Evolutionary conservation across 1,140 invertebrate genomes (phyloP).

Genomic region (Leptopilina clavipes): DNA sequence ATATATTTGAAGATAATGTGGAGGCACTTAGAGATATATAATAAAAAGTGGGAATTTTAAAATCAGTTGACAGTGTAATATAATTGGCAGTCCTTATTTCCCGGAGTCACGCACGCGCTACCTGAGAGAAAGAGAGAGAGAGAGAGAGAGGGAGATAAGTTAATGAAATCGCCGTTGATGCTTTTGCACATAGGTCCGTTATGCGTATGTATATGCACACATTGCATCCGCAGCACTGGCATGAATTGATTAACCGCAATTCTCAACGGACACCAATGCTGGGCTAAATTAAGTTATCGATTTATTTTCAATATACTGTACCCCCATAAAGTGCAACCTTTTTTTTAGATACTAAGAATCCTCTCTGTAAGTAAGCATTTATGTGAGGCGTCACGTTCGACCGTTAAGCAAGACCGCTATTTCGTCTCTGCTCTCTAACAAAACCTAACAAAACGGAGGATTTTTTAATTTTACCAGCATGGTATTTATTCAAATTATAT

Average conservation of each 20-base stretch:
- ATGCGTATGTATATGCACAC: conserved; percentile 60
- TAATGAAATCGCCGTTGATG: conserved; percentile 69
- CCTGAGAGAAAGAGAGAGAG: conserved; percentile 31
- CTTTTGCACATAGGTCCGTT: conserved; percentile 61
- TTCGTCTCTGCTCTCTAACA: conserved; percentile 24
- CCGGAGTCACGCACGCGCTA: conserved; percentile 65
- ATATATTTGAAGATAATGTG: not conserved
- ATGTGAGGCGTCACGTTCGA: conserved; percentile 55
- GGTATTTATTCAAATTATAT: not conserved
- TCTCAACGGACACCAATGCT: conserved; percentile 49
- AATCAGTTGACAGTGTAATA: conserved; percentile 41
- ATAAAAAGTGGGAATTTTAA: conserved; percentile 3
- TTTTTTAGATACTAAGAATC: conserved; percentile 10
- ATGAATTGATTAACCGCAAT: conserved; percentile 67
- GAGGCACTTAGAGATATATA: not conserved
- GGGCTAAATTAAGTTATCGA: conserved; percentile 71
- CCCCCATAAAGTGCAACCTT: conserved; percentile 51
- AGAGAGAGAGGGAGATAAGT: conserved; percentile 58
- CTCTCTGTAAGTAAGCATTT: conserved; percentile 55
- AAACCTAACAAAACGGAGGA: no score
- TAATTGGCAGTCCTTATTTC: conserved; percentile 65
- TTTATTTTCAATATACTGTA: conserved; percentile 69
- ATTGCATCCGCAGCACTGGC: conserved; percentile 42
- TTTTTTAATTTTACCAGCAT: not conserved
- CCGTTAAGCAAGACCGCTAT: conserved; percentile 17